Conservation (phyloP, 2,113 vertebrate genomes). For the Gnathochromis pfefferi region DNA sequence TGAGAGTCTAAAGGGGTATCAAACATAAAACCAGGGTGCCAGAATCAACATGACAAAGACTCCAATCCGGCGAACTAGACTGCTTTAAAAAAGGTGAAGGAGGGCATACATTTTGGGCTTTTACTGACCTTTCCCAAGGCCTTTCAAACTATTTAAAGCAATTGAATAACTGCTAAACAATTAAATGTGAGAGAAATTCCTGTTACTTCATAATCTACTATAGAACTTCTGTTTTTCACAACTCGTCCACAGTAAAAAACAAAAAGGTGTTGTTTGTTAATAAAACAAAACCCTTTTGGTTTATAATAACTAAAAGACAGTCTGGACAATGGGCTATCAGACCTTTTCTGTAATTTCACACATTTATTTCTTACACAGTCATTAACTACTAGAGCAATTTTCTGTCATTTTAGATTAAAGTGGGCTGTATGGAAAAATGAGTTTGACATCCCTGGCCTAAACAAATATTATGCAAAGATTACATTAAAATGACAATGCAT, state of each 20-base stretch:
- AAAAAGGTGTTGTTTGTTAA: neutral
- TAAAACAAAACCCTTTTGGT: neutral
- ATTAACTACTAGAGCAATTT: neutral
- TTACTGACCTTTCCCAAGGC: neutral
- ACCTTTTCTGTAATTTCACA: neutral
- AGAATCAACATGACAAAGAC: neutral
- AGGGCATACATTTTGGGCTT: neutral
- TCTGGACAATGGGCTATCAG: neutral
- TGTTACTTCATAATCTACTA: neutral
- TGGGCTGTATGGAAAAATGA: neutral
- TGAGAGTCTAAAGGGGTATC: neutral
- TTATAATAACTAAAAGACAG: neutral
- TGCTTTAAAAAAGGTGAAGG: neutral
- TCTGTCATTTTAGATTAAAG: neutral
- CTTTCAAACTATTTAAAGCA: neutral
- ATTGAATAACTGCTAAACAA: neutral
- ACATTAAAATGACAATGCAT: neutral
- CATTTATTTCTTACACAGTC: neutral
- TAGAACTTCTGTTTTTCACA: neutral
- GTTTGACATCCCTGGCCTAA: neutral
- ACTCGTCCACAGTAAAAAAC: neutral
- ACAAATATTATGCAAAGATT: neutral
- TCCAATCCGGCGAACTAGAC: rapidly evolving
- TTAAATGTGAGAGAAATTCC: neutral
- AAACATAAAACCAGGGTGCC: neutral